These are phyloP conservation scores for Cyphomyrmex costatus DNA, from an alignment of 1,140 invertebrate genomes.

Conservation along the genomic window DNA sequence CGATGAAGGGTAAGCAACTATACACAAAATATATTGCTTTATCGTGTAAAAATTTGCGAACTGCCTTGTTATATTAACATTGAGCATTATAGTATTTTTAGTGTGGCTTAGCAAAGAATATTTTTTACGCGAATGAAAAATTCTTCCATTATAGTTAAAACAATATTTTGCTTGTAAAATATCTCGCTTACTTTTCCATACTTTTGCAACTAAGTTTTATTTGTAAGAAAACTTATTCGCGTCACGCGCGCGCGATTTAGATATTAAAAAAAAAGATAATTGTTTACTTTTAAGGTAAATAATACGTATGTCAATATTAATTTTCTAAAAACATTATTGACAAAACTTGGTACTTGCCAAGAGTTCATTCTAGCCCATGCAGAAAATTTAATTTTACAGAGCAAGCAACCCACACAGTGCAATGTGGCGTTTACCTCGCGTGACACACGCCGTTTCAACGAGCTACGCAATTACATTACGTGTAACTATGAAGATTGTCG, in stretches of 20 bases:
- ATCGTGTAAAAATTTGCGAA: constrained; percentile 17
- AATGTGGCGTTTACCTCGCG: constrained; percentile 47
- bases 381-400: constrained; percentile 55
- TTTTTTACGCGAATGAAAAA: not conserved
- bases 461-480: constrained; percentile 59
- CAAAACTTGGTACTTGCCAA: not conserved
- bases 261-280: not conserved
- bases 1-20: not conserved
- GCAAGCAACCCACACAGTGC: constrained; percentile 38
- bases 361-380: constrained; percentile 22
- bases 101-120: not conserved
- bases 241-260: not conserved
- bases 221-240: not conserved
- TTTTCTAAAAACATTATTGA: constrained; percentile 31
- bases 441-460: constrained; percentile 56
- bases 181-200: not conserved
- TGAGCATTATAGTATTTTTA: not conserved
- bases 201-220: not conserved
- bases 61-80: not conserved
- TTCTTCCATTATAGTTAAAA: not conserved
- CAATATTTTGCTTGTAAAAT: not conserved
- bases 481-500: constrained; percentile 51
- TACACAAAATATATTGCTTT: constrained; percentile 45
- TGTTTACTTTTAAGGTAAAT: not conserved
- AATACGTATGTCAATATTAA: constrained; percentile 10